Base-by-base conservation (phyloP, 2,113 vertebrate genomes). In the Salvelinus namaycush region DNA sequence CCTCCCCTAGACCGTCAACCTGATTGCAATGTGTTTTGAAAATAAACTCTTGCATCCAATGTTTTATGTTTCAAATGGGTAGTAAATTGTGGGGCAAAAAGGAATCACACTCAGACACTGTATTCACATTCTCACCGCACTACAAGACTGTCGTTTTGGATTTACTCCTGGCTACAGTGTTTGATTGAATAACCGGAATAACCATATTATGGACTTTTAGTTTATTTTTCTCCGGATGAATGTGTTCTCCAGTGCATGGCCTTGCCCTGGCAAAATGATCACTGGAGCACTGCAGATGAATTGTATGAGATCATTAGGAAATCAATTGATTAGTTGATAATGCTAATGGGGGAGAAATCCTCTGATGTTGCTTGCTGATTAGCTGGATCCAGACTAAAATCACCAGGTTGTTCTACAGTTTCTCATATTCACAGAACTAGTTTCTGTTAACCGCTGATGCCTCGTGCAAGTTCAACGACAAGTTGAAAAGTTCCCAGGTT, bases 241-340 rank as follows among this genome's bases (percentile, higher is more conserved):
- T 24, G n/a, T 22, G 20, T n/a, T 7, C 59, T 24, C 29, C 69
- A 20, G 29, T n/a, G 8, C 9, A 48, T n/a, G 20, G 51, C 34
- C 39, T 44, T 49, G 70, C 39, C 4, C 27, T 16, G 49, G 31
- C 9, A 12, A 13, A 14, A 11, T 69, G 4, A 24, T 2, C 44
- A 20, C 60, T 16, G 22, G 31, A 59, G 24, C 60, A 27, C 11
- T 24, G 60, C 66, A 39, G 66, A 65, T 54, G 69, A 44, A 77
- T 68, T 27, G 71, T 26, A 66, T 74, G 29, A 62, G 74, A 54
- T 51, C 69, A 29, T 62, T 77, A 77, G 11, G 51, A 48, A 77
- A 77, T 77, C 75, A 77, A 77, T 73, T 75, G 81, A 79, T 75
- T 20, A 13, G 27, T 44, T 77, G 64, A 78, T 76, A 34, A 54